Base-by-base conservation (phyloP, 2,888 invertebrate genomes). In the Labia minor region DNA sequence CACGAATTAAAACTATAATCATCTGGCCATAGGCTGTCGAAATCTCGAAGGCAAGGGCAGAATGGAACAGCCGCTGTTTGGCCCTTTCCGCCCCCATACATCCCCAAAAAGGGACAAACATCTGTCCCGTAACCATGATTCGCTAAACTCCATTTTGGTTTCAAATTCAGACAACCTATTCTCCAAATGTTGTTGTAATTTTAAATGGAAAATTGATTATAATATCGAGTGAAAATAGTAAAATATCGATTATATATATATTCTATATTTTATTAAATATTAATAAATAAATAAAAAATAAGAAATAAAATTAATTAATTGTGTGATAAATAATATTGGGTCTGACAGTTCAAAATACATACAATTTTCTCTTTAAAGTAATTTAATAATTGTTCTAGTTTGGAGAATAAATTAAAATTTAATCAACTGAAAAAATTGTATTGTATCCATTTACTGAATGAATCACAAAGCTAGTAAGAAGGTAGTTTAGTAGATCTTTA, bases 141-240 rank as follows among this genome's bases (percentile, higher is more conserved):
- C 49, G 49, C 49, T 49, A 49, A 49, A 49, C 49, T 49, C n/a
- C 49, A 49, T 49, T 49, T 49, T 16, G 49, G 49, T 49, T 49
- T 49, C 49, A 11, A 49, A 49, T 49, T 49, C 49, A 49, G 49
- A 11, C 49, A 49, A 49, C 49, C 49, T 16, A 49, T 49, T 49
- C 14, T 14, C 49, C 49, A 49, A 49, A 11, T 49, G 49, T 11
- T 16, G 49, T 49, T 14, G 49, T 8, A 49, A 33, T 33, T 33
- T 33, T 33, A 33, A 8, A 11, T 33, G 6, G 6, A 33, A 33
- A 33, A 33, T 33, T 11, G 11, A 33, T 33, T 33, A 8, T 33
- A 33, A 11, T 11, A 8, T 33, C 6, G 6, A 8, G 33, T 33
- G 6, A 8, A 33, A 33, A 33, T 11, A 33, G 11, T 8, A 11